These are phyloP conservation scores for Eubucco bourcierii DNA, from an alignment of 2,113 vertebrate species.

Conservation along the genomic window DNA sequence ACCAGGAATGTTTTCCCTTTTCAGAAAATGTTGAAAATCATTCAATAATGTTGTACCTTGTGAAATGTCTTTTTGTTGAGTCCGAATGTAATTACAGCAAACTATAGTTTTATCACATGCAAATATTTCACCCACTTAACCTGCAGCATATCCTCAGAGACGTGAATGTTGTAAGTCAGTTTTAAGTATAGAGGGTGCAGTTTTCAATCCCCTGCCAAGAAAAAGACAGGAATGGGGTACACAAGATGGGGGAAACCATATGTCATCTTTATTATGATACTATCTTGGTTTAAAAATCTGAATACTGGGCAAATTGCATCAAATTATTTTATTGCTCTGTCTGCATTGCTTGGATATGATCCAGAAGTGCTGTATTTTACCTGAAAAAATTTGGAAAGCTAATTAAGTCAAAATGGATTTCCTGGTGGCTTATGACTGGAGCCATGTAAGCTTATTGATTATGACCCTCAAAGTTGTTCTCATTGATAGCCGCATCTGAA, in stretches of 20 bases:
- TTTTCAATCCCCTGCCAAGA: background rate
- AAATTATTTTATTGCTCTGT: background rate
- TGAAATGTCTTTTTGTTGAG: background rate
- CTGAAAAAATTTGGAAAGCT: conserved; percentile 52
- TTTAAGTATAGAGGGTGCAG: background rate
- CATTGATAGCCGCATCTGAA: conserved; percentile 30
- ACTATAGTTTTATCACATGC: background rate
- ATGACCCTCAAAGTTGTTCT: conserved; percentile 23
- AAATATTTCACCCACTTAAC: background rate
- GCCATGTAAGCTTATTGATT: conserved; percentile 50
- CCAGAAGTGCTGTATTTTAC: conserved; percentile 55
- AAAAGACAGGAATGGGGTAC: background rate
- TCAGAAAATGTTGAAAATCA: background rate
- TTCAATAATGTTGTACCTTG: background rate
- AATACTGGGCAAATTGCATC: background rate
- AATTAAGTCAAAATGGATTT: conserved; percentile 64
- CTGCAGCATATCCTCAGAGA: background rate
- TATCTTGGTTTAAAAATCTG: conserved; percentile 1
- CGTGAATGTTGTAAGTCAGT: background rate
- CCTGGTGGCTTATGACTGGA: conserved; percentile 35
- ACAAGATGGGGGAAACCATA: background rate
- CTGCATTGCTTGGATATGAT: conserved; percentile 28
- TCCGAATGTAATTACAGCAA: background rate
- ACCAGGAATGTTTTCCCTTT: background rate
- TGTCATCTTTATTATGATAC: background rate